A percentile compares a stretch with the other conserved stretches of the same genome.
These are phyloP conservation scores for Passer domesticus DNA, from an alignment of 2,113 vertebrate species.

Conservation along the genomic window DNA sequence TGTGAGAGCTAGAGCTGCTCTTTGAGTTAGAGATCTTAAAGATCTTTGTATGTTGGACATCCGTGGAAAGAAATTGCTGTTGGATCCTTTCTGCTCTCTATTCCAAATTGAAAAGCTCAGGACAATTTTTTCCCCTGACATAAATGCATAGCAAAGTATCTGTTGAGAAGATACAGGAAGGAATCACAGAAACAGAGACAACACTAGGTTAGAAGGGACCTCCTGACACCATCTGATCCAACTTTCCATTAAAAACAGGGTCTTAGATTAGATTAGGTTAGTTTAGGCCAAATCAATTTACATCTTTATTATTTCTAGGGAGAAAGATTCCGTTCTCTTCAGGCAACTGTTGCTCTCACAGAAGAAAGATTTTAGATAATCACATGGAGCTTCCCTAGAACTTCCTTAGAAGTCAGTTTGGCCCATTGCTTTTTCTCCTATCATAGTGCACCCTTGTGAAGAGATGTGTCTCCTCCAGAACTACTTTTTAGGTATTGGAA, in stretches of 20 bases:
- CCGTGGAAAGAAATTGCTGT: background rate
- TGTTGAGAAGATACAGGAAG: background rate
- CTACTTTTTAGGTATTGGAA: background rate
- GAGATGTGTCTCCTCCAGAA: background rate
- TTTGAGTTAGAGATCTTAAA: slow-evolving; percentile 7
- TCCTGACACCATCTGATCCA: background rate
- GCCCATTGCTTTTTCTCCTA: background rate
- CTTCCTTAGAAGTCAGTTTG: background rate
- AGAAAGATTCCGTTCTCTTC: background rate
- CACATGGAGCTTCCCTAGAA: background rate
- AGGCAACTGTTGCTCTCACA: background rate
- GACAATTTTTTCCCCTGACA: background rate
- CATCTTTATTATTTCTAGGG: background rate
- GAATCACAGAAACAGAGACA: background rate
- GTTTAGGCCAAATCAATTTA: background rate
- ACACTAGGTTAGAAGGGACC: background rate
- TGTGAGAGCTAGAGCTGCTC: slow-evolving; percentile 1
- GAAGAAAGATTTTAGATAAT: background rate
- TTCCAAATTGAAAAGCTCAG: background rate
- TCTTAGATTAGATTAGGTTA: background rate
- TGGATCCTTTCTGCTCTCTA: background rate
- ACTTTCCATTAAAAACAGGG: background rate
- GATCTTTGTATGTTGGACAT: background rate
- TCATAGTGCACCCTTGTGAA: background rate
- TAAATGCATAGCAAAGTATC: background rate